Conservation (phyloP, 2,888 invertebrate genomes). For the Leptothorax acervorum region DNA sequence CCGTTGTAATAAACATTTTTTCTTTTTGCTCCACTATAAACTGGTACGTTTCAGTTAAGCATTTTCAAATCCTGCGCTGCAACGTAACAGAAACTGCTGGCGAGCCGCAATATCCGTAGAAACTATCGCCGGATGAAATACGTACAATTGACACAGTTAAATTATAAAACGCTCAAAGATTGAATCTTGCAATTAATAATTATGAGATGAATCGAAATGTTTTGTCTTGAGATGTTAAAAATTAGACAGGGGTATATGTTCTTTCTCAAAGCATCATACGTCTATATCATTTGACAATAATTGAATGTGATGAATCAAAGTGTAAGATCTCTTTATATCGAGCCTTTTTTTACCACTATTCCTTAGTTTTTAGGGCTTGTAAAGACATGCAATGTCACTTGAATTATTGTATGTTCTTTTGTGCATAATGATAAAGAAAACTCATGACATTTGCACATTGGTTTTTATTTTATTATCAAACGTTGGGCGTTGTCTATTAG, state of each 20-base stretch:
- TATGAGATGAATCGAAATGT: background rate
- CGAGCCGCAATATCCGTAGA: slow-evolving; percentile 3
- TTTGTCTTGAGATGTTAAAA: background rate
- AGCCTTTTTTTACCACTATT: background rate
- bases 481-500: background rate
- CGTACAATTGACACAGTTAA: slow-evolving; percentile 9
- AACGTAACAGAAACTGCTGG: slow-evolving; percentile 1
- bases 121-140: slow-evolving; percentile 3
- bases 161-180: background rate
- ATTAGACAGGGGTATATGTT: background rate
- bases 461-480: background rate
- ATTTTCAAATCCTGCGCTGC: background rate
- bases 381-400: background rate
- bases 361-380: background rate
- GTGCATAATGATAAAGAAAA: background rate
- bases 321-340: background rate
- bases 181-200: background rate
- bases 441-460: background rate
- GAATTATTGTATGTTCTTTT: background rate
- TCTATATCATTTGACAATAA: background rate
- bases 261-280: background rate
- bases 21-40: slow-evolving; percentile 41
- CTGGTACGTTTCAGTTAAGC: slow-evolving; percentile 9
- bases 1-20: slow-evolving; percentile 31
- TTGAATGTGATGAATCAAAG: background rate